Evolutionary conservation across 2,113 vertebrate species (phyloP).

Genomic region (Conger conger): DNA sequence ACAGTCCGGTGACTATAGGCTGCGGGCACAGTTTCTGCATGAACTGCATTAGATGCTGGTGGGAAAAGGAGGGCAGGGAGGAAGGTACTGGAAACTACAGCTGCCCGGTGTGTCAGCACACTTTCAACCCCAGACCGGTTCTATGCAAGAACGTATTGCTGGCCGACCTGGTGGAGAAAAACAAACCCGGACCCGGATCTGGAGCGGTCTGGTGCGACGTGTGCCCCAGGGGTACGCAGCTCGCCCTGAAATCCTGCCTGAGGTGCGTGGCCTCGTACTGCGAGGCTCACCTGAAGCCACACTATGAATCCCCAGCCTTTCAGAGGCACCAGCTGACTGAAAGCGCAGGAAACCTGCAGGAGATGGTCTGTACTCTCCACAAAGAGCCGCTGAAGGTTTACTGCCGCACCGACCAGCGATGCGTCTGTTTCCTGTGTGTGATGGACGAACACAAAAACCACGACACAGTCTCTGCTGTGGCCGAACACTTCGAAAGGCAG

Average conservation of each 20-base stretch:
- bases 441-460: slow-evolving; percentile 46
- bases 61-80: slow-evolving; percentile 60
- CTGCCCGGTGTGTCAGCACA: slow-evolving; percentile 71
- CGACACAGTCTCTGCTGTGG: slow-evolving; percentile 14
- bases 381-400: slow-evolving; percentile 40
- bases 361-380: slow-evolving; percentile 35
- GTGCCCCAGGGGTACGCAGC: slow-evolving; percentile 76
- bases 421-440: slow-evolving; percentile 47
- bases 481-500: slow-evolving; percentile 41
- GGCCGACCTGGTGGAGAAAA: slow-evolving; percentile 61
- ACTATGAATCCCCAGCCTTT: slow-evolving; percentile 75
- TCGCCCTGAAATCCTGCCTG: slow-evolving; percentile 74
- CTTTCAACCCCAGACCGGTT: slow-evolving; percentile 64
- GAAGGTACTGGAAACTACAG: slow-evolving; percentile 45
- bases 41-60: slow-evolving; percentile 65
- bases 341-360: neutral
- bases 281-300: slow-evolving; percentile 72
- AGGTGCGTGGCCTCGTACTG: slow-evolving; percentile 75
- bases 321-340: slow-evolving; percentile 69
- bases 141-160: slow-evolving; percentile 74
- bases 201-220: slow-evolving; percentile 63
- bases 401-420: slow-evolving; percentile 48
- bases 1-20: slow-evolving; percentile 66
- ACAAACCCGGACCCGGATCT: slow-evolving; percentile 46
- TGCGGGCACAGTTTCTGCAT: slow-evolving; percentile 87